Base-by-base conservation (phyloP, 30 jellyfish, hydroid and myxozoan species). In the Rhopilema esculentum region DNA sequence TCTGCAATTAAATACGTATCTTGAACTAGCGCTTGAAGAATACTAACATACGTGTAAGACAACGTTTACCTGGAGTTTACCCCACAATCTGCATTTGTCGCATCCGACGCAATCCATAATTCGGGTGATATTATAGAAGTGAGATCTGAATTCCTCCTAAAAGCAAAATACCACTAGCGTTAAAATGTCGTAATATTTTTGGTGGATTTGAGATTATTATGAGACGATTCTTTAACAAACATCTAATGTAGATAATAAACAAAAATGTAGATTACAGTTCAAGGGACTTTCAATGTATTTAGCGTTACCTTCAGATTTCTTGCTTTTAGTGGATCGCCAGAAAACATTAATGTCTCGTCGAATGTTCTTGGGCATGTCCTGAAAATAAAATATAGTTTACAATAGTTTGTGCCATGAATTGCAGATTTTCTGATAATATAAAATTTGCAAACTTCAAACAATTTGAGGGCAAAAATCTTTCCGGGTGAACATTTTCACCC, bases 61-160 rank as follows among this genome's bases (percentile, higher is more conserved):
- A 70, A 72, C 16, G 30, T 16, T 49, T 53, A 96, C 99, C 97
- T 96, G 99, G 21, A 96, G 71, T 84, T 96, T 96, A 50, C 99
- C 99, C 99, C 99, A 96, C 31, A 96, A 78, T 15, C 98, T 90
- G 78, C 99, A 96, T 73, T 89, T 88, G 30, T 88, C 97, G 51
- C 99, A 96, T 1, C 98, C 99, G 66, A 96, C 99, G 76, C 99
- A 96, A 40, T 96, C 98, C 98, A 96, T 91, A 22, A 96, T 96
- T 29, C 97, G 86, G 27, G 98, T 91, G 61, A 96, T 88, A 62
- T 96, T 96, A 66, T 83, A 80, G 78, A 93, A 96, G 62, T 89
- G 97, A 4, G 93, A 73, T 25, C 97, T 87, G 69, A 96, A 91
- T 72, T 88, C 98, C 27, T 92, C 98, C 99, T 96, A 49, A n/a